Evolutionary conservation across 2,797 vertebrate species (phyloP).

Genomic region (Hippoglossus hippoglossus): DNA sequence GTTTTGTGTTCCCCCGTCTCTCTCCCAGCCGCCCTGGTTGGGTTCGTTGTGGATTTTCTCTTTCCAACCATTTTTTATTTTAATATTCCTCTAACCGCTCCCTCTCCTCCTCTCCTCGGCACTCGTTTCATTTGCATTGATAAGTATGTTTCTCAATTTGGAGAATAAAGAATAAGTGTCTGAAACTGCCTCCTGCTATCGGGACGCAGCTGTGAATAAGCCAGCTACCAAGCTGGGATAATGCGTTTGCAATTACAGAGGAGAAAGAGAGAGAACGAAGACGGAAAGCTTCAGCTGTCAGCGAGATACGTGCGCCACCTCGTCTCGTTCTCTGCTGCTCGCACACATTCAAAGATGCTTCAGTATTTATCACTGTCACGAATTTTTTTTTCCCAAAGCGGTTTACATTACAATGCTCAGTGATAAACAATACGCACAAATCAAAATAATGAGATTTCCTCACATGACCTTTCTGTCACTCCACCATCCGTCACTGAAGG

Average conservation of each 20-base stretch:
- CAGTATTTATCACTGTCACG: constrained; percentile 45
- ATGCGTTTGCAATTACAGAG: constrained; percentile 70
- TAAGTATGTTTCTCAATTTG: constrained; percentile 78
- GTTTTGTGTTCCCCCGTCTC: constrained; percentile 11
- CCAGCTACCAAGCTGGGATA: constrained; percentile 66
- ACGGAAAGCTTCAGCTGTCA: constrained; percentile 68
- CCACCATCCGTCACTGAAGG: constrained; percentile 16
- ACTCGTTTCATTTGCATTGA: constrained; percentile 77
- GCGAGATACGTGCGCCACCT: constrained; percentile 41
- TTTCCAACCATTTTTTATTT: constrained; percentile 7
- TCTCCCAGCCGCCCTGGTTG: constrained; percentile 20
- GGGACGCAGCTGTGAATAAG: constrained; percentile 69
- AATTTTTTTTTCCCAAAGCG: not conserved
- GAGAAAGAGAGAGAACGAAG: constrained; percentile 31
- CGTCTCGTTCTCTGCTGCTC: constrained; percentile 29
- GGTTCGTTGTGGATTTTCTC: constrained; percentile 44
- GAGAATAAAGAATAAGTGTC: constrained; percentile 69
- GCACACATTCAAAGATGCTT: constrained; percentile 58
- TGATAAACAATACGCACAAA: constrained; percentile 30
- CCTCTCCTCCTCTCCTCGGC: constrained; percentile 12
- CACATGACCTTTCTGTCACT: constrained; percentile 41
- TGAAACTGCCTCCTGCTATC: constrained; percentile 72
- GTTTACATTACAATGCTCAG: constrained; percentile 49
- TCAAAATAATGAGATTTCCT: constrained; percentile 37
- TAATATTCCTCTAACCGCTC: constrained; percentile 33